A percentile compares a stretch with the other conserved stretches of the same genome.
Evolutionary conservation across 2,113 vertebrate species (phyloP).

Genomic region (Brachyhypopomus occidentalis): DNA sequence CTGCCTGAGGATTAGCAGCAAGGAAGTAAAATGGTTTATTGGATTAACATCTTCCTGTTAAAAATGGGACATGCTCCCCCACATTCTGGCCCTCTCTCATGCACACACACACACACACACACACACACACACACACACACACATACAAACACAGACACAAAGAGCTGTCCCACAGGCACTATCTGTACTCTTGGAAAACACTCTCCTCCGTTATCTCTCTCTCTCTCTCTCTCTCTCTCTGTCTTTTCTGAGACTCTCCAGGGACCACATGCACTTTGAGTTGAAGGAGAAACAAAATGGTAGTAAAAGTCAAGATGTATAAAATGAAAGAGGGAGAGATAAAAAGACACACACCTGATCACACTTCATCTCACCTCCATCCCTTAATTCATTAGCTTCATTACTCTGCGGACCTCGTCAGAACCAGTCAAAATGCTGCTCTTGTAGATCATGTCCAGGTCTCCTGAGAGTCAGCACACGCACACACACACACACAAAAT

Average conservation of each 20-base stretch:
- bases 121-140: not conserved
- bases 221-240: no score
- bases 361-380: not conserved
- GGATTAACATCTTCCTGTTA: constrained; percentile 36
- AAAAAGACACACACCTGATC: not conserved
- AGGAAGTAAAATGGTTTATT: constrained; percentile 20
- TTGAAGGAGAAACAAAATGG: no score
- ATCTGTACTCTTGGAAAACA: no score
- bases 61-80: not conserved
- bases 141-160: not conserved
- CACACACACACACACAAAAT: no score
- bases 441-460: no score
- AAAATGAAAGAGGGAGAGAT: not conserved
- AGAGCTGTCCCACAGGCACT: not conserved
- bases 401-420: not conserved
- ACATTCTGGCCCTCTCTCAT: no score
- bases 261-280: no score
- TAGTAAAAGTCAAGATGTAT: not conserved
- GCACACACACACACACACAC: not conserved
- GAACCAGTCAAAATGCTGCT: not conserved
- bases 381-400: not conserved
- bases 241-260: no score
- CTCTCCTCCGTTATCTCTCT: no score
- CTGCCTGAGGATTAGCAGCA: constrained; percentile 5
- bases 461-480: no score